A percentile compares a stretch with the other conserved stretches of the same genome.
phyloP scores from a whole-genome alignment of 1,140 invertebrate species.

The Palaemon carinicauda region DNA sequence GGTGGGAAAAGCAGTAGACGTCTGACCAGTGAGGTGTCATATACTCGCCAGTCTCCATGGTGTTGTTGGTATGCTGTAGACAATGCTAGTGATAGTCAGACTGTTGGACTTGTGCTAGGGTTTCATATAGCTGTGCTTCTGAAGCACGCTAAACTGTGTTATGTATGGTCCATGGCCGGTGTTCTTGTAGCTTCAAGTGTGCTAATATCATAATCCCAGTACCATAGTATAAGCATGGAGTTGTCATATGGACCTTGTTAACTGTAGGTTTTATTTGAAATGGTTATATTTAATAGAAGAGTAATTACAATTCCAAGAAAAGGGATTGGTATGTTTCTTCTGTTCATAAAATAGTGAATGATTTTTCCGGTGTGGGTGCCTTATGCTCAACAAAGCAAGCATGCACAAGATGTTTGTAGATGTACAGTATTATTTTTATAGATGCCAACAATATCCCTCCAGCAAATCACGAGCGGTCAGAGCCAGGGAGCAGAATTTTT shows the following conservation, averaged over 20 bases:
- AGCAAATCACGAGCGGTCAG: slow-evolving; percentile 47
- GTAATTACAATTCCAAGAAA: slow-evolving; percentile 51
- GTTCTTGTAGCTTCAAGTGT: slow-evolving; percentile 56
- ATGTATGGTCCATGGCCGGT: slow-evolving; percentile 56
- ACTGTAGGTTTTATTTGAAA: slow-evolving; percentile 56
- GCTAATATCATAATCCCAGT: slow-evolving; percentile 56
- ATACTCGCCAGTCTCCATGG: slow-evolving; percentile 25
- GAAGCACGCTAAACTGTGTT: slow-evolving; percentile 57
- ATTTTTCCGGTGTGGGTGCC: slow-evolving; percentile 56
- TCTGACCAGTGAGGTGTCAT: slow-evolving; percentile 1
- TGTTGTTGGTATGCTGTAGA: slow-evolving; percentile 44
- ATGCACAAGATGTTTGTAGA: slow-evolving; percentile 57
- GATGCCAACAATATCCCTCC: slow-evolving; percentile 53
- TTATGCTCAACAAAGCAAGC: slow-evolving; percentile 58
- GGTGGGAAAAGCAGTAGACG: slow-evolving; percentile 19
- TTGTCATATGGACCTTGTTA: slow-evolving; percentile 52
- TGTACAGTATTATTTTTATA: slow-evolving; percentile 59
- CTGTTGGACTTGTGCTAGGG: slow-evolving; percentile 34
- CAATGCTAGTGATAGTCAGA: slow-evolving; percentile 47
- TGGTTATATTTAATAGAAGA: slow-evolving; percentile 57
- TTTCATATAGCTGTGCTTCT: slow-evolving; percentile 47
- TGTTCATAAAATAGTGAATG: slow-evolving; percentile 46
- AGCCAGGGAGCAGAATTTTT: slow-evolving; percentile 39
- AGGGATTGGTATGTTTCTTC: slow-evolving; percentile 48
- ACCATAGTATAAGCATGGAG: slow-evolving; percentile 49